A percentile compares a stretch with the other conserved stretches of the same genome.
Conservation (phyloP, 2,888 invertebrate genomes). For the Lamellibrachia columna region DNA sequence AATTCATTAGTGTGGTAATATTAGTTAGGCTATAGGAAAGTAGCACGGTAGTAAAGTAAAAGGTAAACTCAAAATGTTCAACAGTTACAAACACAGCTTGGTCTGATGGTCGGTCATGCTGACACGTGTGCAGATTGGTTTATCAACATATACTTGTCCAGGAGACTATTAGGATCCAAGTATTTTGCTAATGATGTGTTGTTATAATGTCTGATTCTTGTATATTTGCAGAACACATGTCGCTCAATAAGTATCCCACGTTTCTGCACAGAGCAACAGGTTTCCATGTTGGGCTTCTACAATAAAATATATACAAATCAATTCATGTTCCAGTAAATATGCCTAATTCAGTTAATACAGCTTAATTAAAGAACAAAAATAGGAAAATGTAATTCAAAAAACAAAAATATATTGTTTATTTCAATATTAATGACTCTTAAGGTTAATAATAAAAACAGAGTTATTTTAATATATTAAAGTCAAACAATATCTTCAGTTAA, state of each 20-base stretch:
- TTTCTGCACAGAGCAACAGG: background rate
- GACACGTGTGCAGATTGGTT: background rate
- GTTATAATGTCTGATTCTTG: background rate
- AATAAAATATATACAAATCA: background rate
- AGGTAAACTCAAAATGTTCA: background rate
- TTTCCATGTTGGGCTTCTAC: background rate
- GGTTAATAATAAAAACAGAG: too few species aligned
- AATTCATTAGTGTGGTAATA: background rate
- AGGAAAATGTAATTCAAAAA: too few species aligned
- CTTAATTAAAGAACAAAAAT: too few species aligned
- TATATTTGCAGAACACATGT: background rate
- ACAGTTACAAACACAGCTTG: background rate
- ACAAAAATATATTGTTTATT: too few species aligned
- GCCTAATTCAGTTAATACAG: too few species aligned
- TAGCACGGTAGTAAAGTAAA: background rate
- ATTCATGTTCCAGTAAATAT: background rate
- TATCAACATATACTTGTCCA: slow-evolving; percentile 2
- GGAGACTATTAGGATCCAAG: background rate
- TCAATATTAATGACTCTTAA: too few species aligned
- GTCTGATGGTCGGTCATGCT: background rate
- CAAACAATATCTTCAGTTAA: too few species aligned
- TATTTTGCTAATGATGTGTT: background rate
- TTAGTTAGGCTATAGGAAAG: background rate
- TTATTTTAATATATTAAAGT: too few species aligned
- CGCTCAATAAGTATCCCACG: background rate